A percentile compares a stretch with the other conserved stretches of the same genome.
phyloP scores from a whole-genome alignment of 2,797 vertebrate species.

The Sebastes dallii region DNA sequence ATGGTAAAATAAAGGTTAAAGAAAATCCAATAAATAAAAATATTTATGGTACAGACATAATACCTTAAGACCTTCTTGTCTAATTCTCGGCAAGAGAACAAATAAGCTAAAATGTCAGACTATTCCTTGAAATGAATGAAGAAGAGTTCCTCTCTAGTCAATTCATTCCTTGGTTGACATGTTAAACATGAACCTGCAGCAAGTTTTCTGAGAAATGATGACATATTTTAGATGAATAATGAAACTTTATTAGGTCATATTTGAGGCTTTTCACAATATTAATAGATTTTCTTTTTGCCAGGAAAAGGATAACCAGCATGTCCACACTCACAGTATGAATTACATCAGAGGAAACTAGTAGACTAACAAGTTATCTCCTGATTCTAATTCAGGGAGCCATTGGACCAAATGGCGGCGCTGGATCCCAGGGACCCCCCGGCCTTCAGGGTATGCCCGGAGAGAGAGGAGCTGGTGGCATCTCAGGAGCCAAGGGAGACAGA shows the following conservation, averaged over 20 bases:
- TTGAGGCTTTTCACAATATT: neutral
- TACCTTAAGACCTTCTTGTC: neutral
- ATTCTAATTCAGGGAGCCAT: constrained; percentile 85
- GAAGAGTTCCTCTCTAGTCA: neutral
- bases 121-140: neutral
- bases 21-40: neutral
- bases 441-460: constrained; percentile 98
- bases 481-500: constrained; percentile 95
- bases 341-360: neutral
- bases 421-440: constrained; percentile 92
- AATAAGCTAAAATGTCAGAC: neutral
- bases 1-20: no score
- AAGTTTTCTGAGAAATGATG: neutral
- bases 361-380: neutral
- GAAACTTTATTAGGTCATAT: neutral
- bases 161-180: neutral
- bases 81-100: neutral
- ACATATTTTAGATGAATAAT: neutral
- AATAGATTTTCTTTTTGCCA: neutral
- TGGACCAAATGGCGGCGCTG: constrained; percentile 86
- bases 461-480: constrained; percentile 91
- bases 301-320: neutral
- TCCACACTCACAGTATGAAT: neutral
- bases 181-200: neutral
- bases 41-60: neutral